A percentile compares a stretch with the other conserved stretches of the same genome.
phyloP scores from a whole-genome alignment of 2,888 invertebrate genomes.

The Drosophila anomalipes region DNA sequence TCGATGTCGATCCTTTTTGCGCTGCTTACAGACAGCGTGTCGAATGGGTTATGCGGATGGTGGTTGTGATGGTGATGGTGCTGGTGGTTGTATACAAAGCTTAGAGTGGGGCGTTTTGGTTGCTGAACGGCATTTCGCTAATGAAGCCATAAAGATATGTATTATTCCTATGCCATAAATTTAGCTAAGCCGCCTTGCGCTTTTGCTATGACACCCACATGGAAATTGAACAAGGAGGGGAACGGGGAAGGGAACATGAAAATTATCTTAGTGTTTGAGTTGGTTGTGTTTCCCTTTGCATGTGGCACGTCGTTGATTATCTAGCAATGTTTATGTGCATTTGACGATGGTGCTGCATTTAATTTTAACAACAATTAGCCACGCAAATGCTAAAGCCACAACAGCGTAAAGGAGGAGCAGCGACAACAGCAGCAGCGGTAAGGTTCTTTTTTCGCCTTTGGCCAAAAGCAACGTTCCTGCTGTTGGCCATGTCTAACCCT shows the following conservation, averaged over 20 bases:
- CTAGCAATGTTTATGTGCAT: slow-evolving; percentile 62
- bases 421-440: slow-evolving; percentile 11
- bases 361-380: slow-evolving; percentile 78
- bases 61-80: slow-evolving; percentile 11
- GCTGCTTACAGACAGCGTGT: slow-evolving; percentile 77
- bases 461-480: slow-evolving; percentile 23
- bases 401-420: slow-evolving; percentile 9
- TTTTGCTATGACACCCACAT: slow-evolving; percentile 68
- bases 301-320: slow-evolving; percentile 53
- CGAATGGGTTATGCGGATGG: slow-evolving; percentile 64
- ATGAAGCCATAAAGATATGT: slow-evolving; percentile 85
- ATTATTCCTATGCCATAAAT: slow-evolving; percentile 77
- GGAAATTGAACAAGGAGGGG: slow-evolving; percentile 21
- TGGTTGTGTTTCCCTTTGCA: slow-evolving; percentile 34
- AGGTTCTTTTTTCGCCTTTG: slow-evolving; percentile 8
- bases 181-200: slow-evolving; percentile 58
- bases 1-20: slow-evolving; percentile 71
- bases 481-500: slow-evolving; percentile 44
- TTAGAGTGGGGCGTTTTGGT: slow-evolving; percentile 49
- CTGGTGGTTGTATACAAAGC: slow-evolving; percentile 4
- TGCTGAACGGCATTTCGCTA: slow-evolving; percentile 76
- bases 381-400: slow-evolving; percentile 61
- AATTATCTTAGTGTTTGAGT: slow-evolving; percentile 12
- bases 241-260: slow-evolving; percentile 15
- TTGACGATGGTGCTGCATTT: slow-evolving; percentile 71